Evolutionary conservation across 1,140 invertebrate genomes (phyloP), one percentile per base, ranked within the genome.

Genomic region (Centruroides sculpturatus): DNA sequence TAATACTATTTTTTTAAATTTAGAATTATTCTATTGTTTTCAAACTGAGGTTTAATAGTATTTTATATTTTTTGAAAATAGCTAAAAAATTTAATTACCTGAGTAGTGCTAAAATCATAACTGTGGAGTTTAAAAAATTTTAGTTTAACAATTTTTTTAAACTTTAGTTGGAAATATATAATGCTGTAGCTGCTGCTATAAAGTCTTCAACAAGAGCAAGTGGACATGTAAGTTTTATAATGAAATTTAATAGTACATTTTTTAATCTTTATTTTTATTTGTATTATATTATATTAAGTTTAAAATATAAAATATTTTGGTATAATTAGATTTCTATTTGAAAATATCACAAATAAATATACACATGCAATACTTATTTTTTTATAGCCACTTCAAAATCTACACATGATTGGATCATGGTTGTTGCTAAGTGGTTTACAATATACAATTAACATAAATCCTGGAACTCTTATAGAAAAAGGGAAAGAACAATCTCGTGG

Each of bases 381-480:
- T 67, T 74, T 70, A 11, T 71, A 88, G 83, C 81, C 88, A 63
- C 82, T 87, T 62, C 90, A 94, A 77, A 95, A 94, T 76, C 83
- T 92, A 69, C 76, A 92, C 54, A 80, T 92, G 71, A 83, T 90
- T 65, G 89, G 88, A 8, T 84, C 85, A 0, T 94, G 90, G 90
- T 77, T 92, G 35, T 72, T 93, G 12, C 79, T 92, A 13, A 85
- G 84, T 58, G 90, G 90, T 9, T 76, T 94, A n/a, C 89, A 94
- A 72, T 78, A 80, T 47, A 71, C 76, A 47, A 59, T 76, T 48
- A 65, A 64, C 41, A 66, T 75, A 50, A 73, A 70, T n/a, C 73
- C 72, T 13, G 64, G 68, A 6, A 65, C 67, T 54, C 69, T 73
- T 5, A 62, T 71, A 35, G 72, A 75, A 52, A 71, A 66, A 60